These are phyloP conservation scores for Drosophila robusta DNA, from an alignment of 2,888 invertebrate genomes.

Conservation along the genomic window DNA sequence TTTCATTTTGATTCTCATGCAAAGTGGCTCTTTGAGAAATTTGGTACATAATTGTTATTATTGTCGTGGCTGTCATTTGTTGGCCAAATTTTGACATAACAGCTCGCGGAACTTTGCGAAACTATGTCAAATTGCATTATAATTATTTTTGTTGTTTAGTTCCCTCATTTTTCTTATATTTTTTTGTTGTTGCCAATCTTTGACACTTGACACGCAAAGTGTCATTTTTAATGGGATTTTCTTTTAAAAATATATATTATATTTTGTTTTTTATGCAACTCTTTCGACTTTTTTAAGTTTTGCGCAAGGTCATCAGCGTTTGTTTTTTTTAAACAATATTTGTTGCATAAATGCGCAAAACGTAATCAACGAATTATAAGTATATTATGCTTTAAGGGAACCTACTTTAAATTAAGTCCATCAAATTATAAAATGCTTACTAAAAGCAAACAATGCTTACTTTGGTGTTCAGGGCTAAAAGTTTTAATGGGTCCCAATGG, in stretches of 20 bases:
- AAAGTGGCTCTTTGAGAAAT: constrained; percentile 32
- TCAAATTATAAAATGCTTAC: constrained; percentile 9
- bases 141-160: constrained; percentile 23
- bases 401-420: constrained; percentile 15
- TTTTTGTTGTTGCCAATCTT: constrained; percentile 44
- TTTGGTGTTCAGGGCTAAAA: constrained; percentile 19
- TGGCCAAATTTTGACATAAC: constrained; percentile 54
- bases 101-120: constrained; percentile 48
- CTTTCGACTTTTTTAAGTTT: constrained; percentile 13
- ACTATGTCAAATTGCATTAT: constrained; percentile 73
- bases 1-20: constrained; percentile 31
- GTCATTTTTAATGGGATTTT: constrained; percentile 35
- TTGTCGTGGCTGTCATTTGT: constrained; percentile 40
- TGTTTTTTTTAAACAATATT: constrained; percentile 21
- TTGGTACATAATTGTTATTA: constrained; percentile 28
- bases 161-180: constrained; percentile 7
- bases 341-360: constrained; percentile 24
- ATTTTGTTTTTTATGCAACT: constrained; percentile 13
- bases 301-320: constrained; percentile 42
- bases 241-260: constrained; percentile 12
- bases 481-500: constrained; percentile 6
- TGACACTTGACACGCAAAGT: constrained; percentile 54
- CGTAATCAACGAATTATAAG: constrained; percentile 26
- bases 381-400: constrained; percentile 17
- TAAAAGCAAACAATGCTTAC: constrained; percentile 10